Evolutionary conservation across 2,113 vertebrate genomes (phyloP).

Genomic region (Neopipo cinnamomea): DNA sequence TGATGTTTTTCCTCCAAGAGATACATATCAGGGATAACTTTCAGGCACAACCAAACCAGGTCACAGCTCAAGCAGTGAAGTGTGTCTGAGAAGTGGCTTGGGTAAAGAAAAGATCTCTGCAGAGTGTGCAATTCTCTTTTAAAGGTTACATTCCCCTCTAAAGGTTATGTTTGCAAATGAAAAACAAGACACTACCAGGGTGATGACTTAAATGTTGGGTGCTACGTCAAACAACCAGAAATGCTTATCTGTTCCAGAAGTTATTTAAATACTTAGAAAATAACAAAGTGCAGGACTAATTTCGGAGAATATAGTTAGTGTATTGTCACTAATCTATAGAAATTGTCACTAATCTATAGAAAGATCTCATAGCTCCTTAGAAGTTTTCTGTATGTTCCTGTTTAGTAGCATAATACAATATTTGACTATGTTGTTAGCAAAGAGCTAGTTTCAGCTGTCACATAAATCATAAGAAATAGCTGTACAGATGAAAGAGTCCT

Average conservation of each 20-base stretch:
- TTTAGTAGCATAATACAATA: not conserved
- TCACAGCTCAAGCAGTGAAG: not conserved
- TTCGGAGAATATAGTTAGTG: not conserved
- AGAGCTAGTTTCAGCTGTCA: not conserved
- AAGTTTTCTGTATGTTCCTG: not conserved
- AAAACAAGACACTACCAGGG: not conserved
- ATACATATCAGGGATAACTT: not conserved
- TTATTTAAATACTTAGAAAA: not conserved
- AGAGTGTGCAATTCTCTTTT: not conserved
- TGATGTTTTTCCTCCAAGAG: not conserved
- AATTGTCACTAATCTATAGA: not conserved
- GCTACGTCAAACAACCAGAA: not conserved
- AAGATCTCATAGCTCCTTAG: not conserved
- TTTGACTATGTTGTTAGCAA: not conserved
- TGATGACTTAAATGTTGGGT: not conserved
- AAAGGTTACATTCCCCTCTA: constrained; percentile 38
- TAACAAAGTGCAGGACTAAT: not conserved
- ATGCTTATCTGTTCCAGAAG: not conserved
- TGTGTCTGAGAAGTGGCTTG: not conserved
- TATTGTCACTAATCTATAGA: not conserved
- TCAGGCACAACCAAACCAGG: not conserved
- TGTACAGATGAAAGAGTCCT: not conserved
- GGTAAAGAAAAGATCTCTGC: not conserved
- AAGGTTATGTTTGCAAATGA: constrained; percentile 20
- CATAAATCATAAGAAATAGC: not conserved